These are phyloP conservation scores for Pseudoatta argentina DNA, from an alignment of 1,140 invertebrate genomes.

Conservation along the genomic window DNA sequence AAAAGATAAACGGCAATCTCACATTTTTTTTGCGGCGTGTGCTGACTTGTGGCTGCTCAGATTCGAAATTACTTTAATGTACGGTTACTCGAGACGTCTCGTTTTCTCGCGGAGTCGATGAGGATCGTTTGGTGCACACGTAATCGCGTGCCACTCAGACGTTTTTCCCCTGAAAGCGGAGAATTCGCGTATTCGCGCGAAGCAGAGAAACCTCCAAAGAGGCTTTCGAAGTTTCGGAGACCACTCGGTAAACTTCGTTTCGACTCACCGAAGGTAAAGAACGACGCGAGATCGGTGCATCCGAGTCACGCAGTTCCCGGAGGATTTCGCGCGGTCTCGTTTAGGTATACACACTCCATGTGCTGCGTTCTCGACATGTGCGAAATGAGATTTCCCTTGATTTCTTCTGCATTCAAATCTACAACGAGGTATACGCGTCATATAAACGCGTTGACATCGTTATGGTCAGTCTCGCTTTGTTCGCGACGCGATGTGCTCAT, in stretches of 20 bases:
- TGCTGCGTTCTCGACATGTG: slow-evolving; percentile 35
- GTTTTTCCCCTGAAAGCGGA: slow-evolving; percentile 20
- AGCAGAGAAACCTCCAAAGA: slow-evolving; percentile 11
- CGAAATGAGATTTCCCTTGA: slow-evolving; percentile 57
- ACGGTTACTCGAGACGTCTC: slow-evolving; percentile 22
- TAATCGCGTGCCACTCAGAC: slow-evolving; percentile 50
- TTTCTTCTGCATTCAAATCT: slow-evolving; percentile 31
- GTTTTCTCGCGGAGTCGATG: slow-evolving; percentile 15
- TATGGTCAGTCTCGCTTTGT: slow-evolving; percentile 39
- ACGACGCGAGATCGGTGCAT: slow-evolving; percentile 53
- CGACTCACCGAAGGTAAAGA: slow-evolving; percentile 36
- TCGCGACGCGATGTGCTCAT: slow-evolving; percentile 31
- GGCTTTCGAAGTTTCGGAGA: slow-evolving; percentile 57
- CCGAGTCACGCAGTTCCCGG: slow-evolving; percentile 56
- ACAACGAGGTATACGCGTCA: slow-evolving; percentile 1
- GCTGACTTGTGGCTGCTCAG: slow-evolving; percentile 17
- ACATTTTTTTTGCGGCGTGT: not conserved
- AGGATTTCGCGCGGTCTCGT: slow-evolving; percentile 53
- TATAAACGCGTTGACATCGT: slow-evolving; percentile 22
- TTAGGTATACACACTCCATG: slow-evolving; percentile 40
- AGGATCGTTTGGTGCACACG: slow-evolving; percentile 31
- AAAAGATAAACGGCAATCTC: not conserved
- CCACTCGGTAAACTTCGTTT: slow-evolving; percentile 57
- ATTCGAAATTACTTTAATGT: slow-evolving; percentile 38
- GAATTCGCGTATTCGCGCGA: slow-evolving; percentile 35